These are phyloP conservation scores for Endomychus coccineus DNA, from an alignment of 2,888 invertebrate species.

Conservation along the genomic window DNA sequence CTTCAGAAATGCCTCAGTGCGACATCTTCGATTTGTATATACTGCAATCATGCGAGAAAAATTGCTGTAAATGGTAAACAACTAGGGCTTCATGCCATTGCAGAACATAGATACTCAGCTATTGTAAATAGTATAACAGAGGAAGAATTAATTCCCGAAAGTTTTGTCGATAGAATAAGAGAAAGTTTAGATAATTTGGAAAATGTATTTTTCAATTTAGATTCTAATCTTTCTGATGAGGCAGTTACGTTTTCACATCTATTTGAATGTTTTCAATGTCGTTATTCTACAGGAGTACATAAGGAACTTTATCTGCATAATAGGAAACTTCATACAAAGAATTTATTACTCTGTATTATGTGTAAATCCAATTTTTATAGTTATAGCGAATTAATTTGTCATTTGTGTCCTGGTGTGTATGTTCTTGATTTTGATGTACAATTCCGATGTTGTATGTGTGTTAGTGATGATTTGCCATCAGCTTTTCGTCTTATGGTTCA, in stretches of 20 bases:
- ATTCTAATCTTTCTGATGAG: constrained; percentile 56
- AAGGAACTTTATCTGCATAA: constrained; percentile 83
- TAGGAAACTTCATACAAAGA: constrained; percentile 78
- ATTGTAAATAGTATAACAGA: constrained; percentile 71
- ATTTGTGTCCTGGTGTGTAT: constrained; percentile 76
- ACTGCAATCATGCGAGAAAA: constrained; percentile 78
- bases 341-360: constrained; percentile 76
- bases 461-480: constrained; percentile 69
- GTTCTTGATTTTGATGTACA: constrained; percentile 55
- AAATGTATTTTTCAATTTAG: constrained; percentile 61
- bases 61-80: constrained; percentile 80
- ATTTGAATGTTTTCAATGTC: constrained; percentile 83
- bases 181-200: constrained; percentile 55
- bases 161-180: constrained; percentile 61
- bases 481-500: constrained; percentile 86
- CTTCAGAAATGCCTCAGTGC: constrained; percentile 65
- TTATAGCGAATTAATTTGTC: constrained; percentile 80
- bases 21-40: constrained; percentile 66
- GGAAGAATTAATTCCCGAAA: constrained; percentile 63
- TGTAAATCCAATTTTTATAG: constrained; percentile 81
- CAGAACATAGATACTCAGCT: constrained; percentile 72
- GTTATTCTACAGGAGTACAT: constrained; percentile 67
- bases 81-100: constrained; percentile 69
- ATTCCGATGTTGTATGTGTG: constrained; percentile 78
- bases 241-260: constrained; percentile 56